Conservation (phyloP, 2,888 invertebrate genomes). For the Hydrotaea diabolus region DNA sequence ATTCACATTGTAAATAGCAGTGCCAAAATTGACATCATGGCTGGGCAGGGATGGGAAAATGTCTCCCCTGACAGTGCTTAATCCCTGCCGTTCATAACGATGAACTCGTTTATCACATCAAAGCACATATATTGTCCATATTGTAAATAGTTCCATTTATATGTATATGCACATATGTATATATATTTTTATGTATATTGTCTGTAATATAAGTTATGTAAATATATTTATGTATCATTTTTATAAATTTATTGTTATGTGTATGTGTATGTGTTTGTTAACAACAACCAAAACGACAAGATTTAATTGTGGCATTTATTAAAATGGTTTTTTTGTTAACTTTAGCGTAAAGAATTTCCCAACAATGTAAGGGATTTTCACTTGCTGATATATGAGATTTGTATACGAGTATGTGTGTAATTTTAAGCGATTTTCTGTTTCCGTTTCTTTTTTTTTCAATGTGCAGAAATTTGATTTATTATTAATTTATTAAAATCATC, state of each 20-base stretch:
- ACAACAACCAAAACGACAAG: not conserved
- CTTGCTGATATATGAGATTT: too few relatives aligned
- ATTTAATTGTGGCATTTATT: not conserved
- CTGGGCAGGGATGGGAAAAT: not conserved
- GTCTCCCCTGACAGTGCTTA: slow-evolving; percentile 11
- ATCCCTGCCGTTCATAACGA: not conserved
- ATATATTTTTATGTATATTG: too few relatives aligned
- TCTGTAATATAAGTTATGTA: slow-evolving; percentile 1
- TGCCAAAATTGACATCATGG: not conserved
- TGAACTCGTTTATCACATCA: slow-evolving; percentile 3
- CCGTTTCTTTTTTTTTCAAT: too few relatives aligned
- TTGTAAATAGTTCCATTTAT: not conserved
- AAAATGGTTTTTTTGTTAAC: not conserved
- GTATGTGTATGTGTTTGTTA: slow-evolving; percentile 1
- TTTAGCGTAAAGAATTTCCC: too few relatives aligned
- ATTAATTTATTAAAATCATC: too few relatives aligned
- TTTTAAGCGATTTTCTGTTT: too few relatives aligned
- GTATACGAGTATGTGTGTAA: too few relatives aligned
- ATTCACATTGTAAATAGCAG: too few relatives aligned
- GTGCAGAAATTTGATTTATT: too few relatives aligned
- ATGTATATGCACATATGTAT: not conserved
- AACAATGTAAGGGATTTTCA: too few relatives aligned
- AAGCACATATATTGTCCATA: not conserved
- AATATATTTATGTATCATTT: slow-evolving; percentile 11
- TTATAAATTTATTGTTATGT: slow-evolving; percentile 18